phyloP scores from a whole-genome alignment of 2,888 invertebrate species.

The Drosophila recens region DNA sequence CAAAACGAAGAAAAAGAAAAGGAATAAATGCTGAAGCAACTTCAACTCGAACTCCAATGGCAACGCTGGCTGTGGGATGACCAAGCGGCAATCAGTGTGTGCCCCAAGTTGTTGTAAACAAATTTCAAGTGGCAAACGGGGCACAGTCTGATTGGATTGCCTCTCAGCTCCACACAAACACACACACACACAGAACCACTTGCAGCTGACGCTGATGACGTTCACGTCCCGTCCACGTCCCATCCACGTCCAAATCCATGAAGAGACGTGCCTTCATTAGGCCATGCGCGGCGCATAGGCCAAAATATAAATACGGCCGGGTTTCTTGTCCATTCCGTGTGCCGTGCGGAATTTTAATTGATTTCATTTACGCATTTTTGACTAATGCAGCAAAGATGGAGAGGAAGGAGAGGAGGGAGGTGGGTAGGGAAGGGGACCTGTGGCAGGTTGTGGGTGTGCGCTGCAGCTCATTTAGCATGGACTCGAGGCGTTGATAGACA shows the following conservation, averaged over 20 bases:
- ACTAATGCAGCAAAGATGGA: constrained; percentile 40
- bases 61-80: constrained; percentile 20
- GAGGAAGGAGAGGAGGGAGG: no score
- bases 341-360: constrained; percentile 73
- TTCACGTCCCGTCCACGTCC: neutral
- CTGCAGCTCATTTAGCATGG: constrained; percentile 64
- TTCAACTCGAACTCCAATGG: constrained; percentile 14
- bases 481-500: constrained; percentile 68
- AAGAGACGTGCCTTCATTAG: constrained; percentile 75
- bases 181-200: constrained; percentile 26
- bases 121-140: constrained; percentile 67
- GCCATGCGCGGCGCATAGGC: constrained; percentile 66
- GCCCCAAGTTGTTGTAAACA: constrained; percentile 70
- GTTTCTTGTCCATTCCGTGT: constrained; percentile 45
- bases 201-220: constrained; percentile 33
- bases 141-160: constrained; percentile 57
- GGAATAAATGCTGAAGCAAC: constrained; percentile 39
- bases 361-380: constrained; percentile 75
- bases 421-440: no score
- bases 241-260: constrained; percentile 19
- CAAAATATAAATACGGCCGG: constrained; percentile 54
- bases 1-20: constrained; percentile 57
- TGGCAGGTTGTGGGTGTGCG: constrained; percentile 19
- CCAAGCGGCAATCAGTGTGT: constrained; percentile 55
- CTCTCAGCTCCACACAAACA: constrained; percentile 4